Conservation (phyloP, 2,113 vertebrate genomes). For the Erythrolamprus reginae region DNA sequence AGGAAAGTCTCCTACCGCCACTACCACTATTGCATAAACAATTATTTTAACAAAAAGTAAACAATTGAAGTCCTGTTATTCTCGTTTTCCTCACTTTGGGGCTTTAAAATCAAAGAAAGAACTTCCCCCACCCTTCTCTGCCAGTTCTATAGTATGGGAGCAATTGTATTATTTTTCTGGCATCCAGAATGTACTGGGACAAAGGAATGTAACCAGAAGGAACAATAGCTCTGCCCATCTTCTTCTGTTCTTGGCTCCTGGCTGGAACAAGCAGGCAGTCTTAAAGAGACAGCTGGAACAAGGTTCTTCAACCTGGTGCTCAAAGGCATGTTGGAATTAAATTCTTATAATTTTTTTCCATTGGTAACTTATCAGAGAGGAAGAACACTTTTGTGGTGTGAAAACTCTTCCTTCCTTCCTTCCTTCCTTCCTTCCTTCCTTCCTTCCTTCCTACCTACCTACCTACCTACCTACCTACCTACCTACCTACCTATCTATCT, state of each 20-base stretch:
- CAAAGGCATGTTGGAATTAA: background rate
- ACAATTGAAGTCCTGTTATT: background rate
- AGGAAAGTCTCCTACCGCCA: background rate
- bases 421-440: no score
- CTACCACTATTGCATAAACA: background rate
- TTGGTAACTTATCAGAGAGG: background rate
- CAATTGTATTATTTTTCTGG: background rate
- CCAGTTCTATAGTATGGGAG: background rate
- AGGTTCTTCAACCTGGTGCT: background rate
- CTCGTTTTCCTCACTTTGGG: background rate
- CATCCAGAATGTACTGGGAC: background rate
- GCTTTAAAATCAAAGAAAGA: background rate
- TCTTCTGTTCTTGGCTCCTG: background rate
- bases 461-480: no score
- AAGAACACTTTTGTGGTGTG: no score
- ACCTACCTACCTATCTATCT: no score
- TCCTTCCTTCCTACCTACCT: no score
- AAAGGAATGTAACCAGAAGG: background rate
- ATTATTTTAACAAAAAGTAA: slow-evolving; percentile 3
- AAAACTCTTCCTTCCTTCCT: no score
- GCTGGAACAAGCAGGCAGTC: background rate
- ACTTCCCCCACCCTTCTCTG: background rate
- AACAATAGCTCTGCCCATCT: background rate
- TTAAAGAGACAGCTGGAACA: background rate
- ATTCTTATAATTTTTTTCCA: background rate